Evolutionary conservation across 2,888 invertebrate species (phyloP).

Genomic region (Dioctria rufipes): DNA sequence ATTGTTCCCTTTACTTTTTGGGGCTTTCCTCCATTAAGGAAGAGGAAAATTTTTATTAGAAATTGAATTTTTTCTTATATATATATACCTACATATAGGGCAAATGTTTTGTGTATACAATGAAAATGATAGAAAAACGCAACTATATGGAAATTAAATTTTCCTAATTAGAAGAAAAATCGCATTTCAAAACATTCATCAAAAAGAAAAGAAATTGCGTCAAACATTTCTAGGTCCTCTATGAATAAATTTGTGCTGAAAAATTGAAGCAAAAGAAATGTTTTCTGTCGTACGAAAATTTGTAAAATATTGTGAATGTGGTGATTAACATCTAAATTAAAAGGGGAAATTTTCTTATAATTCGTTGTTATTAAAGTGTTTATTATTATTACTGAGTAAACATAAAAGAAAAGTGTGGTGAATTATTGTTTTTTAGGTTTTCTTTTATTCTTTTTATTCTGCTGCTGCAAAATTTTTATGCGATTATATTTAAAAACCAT

Average conservation of each 20-base stretch:
- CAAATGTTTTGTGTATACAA: too few species aligned
- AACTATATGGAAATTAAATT: background rate
- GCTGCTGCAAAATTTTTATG: background rate
- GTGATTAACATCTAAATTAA: background rate
- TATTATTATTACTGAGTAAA: too few species aligned
- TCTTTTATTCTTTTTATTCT: background rate
- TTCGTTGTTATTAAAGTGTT: too few species aligned
- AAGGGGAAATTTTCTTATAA: too few species aligned
- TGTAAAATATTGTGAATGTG: background rate
- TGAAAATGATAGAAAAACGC: too few species aligned
- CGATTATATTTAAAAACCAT: background rate
- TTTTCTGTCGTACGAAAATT: background rate
- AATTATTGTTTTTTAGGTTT: background rate
- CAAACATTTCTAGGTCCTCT: background rate
- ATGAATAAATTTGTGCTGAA: background rate
- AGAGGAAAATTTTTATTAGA: background rate
- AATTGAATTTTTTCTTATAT: constrained; percentile 2
- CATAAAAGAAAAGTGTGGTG: constrained; percentile 22
- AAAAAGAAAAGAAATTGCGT: background rate
- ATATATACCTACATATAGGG: too few species aligned
- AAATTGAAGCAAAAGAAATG: background rate
- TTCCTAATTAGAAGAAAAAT: background rate
- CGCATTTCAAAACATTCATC: background rate
- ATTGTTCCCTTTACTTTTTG: background rate
- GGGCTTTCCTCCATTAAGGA: constrained; percentile 33